Evolutionary conservation across 2,797 vertebrate genomes (phyloP).

Genomic region (Champsocephalus esox): DNA sequence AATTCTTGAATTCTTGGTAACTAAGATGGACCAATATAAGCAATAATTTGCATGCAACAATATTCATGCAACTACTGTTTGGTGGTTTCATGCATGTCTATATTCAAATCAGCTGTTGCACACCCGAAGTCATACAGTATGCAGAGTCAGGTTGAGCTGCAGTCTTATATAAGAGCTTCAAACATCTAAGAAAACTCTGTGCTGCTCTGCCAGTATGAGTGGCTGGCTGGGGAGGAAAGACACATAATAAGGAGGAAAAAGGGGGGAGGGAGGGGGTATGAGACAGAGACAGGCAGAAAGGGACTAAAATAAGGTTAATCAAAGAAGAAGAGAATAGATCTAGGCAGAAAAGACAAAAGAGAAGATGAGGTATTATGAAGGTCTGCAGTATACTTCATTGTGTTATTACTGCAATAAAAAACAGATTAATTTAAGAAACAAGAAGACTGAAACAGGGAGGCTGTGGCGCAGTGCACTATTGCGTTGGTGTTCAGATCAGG

Average conservation of each 20-base stretch:
- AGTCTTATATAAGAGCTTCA: conserved; percentile 65
- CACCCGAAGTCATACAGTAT: conserved; percentile 24
- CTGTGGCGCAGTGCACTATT: too few relatives aligned
- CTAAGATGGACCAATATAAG: background rate
- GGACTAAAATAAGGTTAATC: conserved; percentile 30
- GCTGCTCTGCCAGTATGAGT: conserved; percentile 50
- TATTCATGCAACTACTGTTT: background rate
- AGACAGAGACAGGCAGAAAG: conserved; percentile 17
- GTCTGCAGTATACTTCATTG: background rate
- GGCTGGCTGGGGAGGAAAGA: conserved; percentile 30
- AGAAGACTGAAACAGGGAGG: background rate
- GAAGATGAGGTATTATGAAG: conserved; percentile 3
- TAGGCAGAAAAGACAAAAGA: conserved; percentile 7
- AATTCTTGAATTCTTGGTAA: background rate
- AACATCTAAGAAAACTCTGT: conserved; percentile 54
- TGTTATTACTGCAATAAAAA: conserved; percentile 7
- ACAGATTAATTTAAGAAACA: conserved; percentile 1
- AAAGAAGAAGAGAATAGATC: conserved; percentile 11
- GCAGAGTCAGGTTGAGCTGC: conserved; percentile 59
- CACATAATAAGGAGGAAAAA: conserved; percentile 29
- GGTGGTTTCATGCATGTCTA: background rate
- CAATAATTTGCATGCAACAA: conserved; percentile 5
- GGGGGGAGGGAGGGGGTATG: background rate
- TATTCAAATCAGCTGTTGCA: conserved; percentile 26
- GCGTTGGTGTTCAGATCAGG: too few relatives aligned